Evolutionary conservation across 2,113 vertebrate species (phyloP), one percentile per base, ranked within the genome.

Genomic region (Perca flavescens): DNA sequence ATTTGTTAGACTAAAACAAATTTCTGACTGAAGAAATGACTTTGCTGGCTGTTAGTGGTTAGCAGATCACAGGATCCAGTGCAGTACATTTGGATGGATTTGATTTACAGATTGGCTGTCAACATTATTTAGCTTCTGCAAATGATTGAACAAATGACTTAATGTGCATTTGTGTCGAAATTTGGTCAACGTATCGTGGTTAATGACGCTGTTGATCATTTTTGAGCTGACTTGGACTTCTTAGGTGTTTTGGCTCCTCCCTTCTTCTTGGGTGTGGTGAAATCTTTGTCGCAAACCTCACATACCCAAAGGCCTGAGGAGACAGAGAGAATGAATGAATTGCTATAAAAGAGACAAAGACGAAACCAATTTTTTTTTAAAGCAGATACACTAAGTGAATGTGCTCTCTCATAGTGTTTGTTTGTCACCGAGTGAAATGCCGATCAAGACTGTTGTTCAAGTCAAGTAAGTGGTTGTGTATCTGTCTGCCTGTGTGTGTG

Each of bases 241-340:
- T 95, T 97, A 86, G 95, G 96, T 87, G 96, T 94, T 97, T 96
- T 99, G 95, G 43, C 93, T 93, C 94, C 96, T 93, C 96, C 96
- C 95, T 96, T 97, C 94, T 97, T 98, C 94, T 97, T 97, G 81
- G 97, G 96, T 86, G 96, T 94, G 31, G 93, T 93, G 85, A 96
- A 70, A 7, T 96, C 95, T 93, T 96, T 97, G 90, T 96, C 96
- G 89, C 98, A 99, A 93, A 97, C 96, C 89, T 97, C 97, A 95
- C 98, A 99, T 82, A 99, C 96, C 98, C 98, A 99, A 94, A 95
- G 96, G 94, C 98, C 98, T 99, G 95, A 79, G 84, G 66, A 86
- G 3, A 82, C 16, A 74, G 25, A 72, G 1, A 82, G 13, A 74
- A 34, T 56, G 0, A 62, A 61, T 79, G 10, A 69, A 28, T 49